These are phyloP conservation scores for Rhopalosiphum maidis DNA, from an alignment of 1,140 invertebrate genomes.

Conservation along the genomic window DNA sequence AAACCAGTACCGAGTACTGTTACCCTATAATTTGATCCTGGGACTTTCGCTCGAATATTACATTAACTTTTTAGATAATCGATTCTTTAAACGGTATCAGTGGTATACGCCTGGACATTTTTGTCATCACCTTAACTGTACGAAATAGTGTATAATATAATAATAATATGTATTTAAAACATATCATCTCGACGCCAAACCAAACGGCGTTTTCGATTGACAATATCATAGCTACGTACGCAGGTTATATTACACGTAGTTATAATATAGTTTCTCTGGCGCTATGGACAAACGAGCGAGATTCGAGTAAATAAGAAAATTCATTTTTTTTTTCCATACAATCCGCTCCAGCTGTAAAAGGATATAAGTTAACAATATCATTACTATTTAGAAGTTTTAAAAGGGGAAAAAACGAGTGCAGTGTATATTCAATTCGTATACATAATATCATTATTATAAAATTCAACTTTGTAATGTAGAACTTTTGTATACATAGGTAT, in stretches of 20 bases:
- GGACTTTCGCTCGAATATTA: background rate
- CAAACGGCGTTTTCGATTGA: background rate
- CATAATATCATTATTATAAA: conserved; percentile 12
- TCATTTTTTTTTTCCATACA: background rate
- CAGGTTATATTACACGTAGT: too few species aligned
- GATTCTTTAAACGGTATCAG: background rate
- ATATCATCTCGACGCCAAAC: background rate
- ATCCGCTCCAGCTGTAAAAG: background rate
- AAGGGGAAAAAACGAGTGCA: background rate
- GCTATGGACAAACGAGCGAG: background rate
- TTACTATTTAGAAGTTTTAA: conserved; percentile 2
- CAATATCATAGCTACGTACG: background rate
- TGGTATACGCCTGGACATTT: background rate
- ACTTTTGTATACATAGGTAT: background rate
- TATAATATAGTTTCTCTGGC: background rate
- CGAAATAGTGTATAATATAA: background rate
- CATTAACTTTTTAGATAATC: background rate
- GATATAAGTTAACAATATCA: background rate
- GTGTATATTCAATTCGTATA: background rate
- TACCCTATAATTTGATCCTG: conserved; percentile 40
- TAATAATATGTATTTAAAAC: background rate
- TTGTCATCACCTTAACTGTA: background rate
- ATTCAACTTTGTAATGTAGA: background rate
- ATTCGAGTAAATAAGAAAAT: background rate
- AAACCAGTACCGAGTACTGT: background rate